These are phyloP conservation scores for Lontra canadensis DNA, from an alignment of 2,113 vertebrate genomes.

Conservation along the genomic window DNA sequence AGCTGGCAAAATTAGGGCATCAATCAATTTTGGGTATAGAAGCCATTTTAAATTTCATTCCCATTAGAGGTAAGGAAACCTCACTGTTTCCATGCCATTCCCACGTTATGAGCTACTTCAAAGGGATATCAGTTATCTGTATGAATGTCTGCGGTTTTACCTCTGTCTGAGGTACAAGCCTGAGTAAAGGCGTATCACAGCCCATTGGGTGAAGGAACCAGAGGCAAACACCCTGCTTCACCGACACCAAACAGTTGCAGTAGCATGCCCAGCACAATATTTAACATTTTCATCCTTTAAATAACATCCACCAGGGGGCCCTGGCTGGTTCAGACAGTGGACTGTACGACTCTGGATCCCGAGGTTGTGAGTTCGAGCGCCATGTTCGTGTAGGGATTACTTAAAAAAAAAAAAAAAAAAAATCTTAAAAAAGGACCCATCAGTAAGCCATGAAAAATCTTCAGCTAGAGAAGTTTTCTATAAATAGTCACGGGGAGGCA, in stretches of 20 bases:
- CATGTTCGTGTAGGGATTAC: background rate
- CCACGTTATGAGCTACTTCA: background rate
- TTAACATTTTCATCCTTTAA: background rate
- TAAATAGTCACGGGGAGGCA: background rate
- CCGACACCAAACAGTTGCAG: background rate
- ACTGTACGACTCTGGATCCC: background rate
- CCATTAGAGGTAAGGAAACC: background rate
- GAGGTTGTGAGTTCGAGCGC: background rate
- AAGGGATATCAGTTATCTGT: background rate
- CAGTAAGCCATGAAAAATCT: background rate
- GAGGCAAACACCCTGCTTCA: background rate
- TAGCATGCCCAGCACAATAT: background rate
- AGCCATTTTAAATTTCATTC: background rate
- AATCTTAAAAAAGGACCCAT: background rate
- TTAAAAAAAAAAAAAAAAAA: background rate
- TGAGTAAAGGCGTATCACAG: background rate
- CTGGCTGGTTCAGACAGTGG: background rate
- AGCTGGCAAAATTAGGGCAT: background rate
- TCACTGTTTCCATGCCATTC: background rate
- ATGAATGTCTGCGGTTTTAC: background rate
- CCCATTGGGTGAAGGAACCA: background rate
- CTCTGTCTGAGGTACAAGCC: background rate
- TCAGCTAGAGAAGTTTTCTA: background rate
- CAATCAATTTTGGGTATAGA: background rate
- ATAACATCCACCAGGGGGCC: background rate